phyloP scores from a whole-genome alignment of 2,888 invertebrate genomes.

The Amorpha juglandis region DNA sequence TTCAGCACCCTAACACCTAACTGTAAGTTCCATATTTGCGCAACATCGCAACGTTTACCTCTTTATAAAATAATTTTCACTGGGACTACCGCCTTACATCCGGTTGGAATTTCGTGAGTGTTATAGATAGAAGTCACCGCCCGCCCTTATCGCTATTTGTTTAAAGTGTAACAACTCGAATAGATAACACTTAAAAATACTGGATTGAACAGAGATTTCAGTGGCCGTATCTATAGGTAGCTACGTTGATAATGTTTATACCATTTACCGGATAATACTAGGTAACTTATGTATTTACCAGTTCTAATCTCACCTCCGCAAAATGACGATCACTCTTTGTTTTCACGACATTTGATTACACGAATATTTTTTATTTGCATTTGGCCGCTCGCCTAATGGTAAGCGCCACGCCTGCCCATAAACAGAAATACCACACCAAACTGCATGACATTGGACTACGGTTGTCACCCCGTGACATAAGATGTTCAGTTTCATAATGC shows the following conservation, averaged over 20 bases:
- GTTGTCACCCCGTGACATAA: too few species aligned
- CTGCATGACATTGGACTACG: too few species aligned
- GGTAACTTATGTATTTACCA: constrained; percentile 22
- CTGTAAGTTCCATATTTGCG: constrained; percentile 31
- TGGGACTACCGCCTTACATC: constrained; percentile 50
- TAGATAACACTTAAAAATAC: constrained; percentile 58
- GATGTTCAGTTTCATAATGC: too few species aligned
- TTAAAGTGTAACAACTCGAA: constrained; percentile 56
- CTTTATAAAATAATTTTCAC: constrained; percentile 43
- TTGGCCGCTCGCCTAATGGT: too few species aligned
- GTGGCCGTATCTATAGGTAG: constrained; percentile 51
- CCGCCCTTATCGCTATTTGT: constrained; percentile 60
- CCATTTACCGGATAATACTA: constrained; percentile 34
- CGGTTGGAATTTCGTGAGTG: constrained; percentile 53
- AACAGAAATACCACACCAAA: too few species aligned
- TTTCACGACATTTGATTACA: too few species aligned
- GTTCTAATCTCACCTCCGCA: too few species aligned
- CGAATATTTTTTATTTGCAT: too few species aligned
- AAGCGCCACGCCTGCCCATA: too few species aligned
- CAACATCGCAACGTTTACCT: constrained; percentile 30
- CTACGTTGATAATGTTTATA: constrained; percentile 46
- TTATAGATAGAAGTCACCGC: constrained; percentile 52
- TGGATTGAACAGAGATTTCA: constrained; percentile 56
- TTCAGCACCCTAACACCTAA: background rate
- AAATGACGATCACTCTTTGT: too few species aligned